These are phyloP conservation scores for Phalacrocorax carbo DNA, from an alignment of 2,113 vertebrate genomes.

Conservation along the genomic window DNA sequence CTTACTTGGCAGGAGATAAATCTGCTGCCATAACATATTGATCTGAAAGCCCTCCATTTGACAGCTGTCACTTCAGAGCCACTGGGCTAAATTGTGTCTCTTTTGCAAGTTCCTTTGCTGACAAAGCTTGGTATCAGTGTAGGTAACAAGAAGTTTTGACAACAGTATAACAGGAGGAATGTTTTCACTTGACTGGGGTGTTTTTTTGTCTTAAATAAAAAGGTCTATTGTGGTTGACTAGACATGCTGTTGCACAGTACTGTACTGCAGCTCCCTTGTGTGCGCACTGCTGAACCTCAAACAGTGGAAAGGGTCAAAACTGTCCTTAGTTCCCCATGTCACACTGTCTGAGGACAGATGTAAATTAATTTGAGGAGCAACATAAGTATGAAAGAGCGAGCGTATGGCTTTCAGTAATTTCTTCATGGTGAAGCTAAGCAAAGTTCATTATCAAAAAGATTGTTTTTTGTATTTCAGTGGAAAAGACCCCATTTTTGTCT, in stretches of 20 bases:
- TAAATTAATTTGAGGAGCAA: background rate
- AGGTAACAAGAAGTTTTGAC: background rate
- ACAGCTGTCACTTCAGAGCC: background rate
- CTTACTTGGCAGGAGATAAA: background rate
- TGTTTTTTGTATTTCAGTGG: background rate
- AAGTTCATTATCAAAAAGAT: background rate
- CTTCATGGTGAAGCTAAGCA: background rate
- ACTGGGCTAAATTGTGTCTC: background rate
- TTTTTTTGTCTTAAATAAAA: background rate
- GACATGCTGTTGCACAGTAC: background rate
- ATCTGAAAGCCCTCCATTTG: background rate
- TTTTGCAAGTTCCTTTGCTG: background rate
- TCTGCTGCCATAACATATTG: background rate
- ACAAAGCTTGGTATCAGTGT: background rate
- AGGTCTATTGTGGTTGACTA: background rate
- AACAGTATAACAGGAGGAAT: background rate
- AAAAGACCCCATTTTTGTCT: background rate
- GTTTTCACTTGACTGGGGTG: background rate
- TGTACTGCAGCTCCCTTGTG: background rate
- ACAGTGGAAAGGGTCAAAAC: background rate
- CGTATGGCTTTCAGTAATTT: background rate
- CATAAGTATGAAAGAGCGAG: background rate
- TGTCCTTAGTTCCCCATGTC: background rate
- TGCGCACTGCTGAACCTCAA: rapidly evolving
- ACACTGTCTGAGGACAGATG: background rate